Evolutionary conservation across 2,113 vertebrate genomes (phyloP).

Genomic region (Scophthalmus maximus): DNA sequence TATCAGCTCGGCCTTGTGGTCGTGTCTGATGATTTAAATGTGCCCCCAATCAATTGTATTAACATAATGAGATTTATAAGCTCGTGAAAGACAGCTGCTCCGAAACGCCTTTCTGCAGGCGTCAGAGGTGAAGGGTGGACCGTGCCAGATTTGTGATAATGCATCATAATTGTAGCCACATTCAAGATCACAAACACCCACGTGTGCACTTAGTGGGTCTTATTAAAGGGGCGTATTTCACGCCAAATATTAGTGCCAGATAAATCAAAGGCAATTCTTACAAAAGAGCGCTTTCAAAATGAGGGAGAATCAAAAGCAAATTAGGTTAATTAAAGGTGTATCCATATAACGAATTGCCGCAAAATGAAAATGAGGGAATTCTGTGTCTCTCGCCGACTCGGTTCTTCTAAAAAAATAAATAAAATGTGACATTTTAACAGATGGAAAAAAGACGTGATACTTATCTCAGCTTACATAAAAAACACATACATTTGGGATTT

Average conservation of each 20-base stretch:
- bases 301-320: background rate
- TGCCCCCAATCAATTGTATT: conserved; percentile 55
- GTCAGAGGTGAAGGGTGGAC: conserved; percentile 43
- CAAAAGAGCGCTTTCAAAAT: background rate
- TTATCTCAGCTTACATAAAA: conserved; percentile 21
- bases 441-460: conserved; percentile 30
- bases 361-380: conserved; percentile 1
- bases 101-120: conserved; percentile 23
- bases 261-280: background rate
- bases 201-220: background rate
- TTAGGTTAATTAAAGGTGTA: background rate
- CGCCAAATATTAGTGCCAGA: background rate
- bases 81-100: conserved; percentile 52
- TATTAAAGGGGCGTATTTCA: background rate
- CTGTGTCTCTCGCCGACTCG: background rate
- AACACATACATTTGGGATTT: background rate
- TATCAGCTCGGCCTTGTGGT: conserved; percentile 51
- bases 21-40: conserved; percentile 52
- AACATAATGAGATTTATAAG: conserved; percentile 74
- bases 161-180: background rate
- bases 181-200: conserved; percentile 4
- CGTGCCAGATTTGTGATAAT: too few species aligned
- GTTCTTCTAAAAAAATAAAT: conserved; percentile 15
- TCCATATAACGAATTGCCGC: background rate
- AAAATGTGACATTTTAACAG: conserved; percentile 42